A percentile compares a stretch with the other conserved stretches of the same genome.
Conservation (phyloP, 2,797 vertebrate genomes). For the Halcyon leucocephala region DNA sequence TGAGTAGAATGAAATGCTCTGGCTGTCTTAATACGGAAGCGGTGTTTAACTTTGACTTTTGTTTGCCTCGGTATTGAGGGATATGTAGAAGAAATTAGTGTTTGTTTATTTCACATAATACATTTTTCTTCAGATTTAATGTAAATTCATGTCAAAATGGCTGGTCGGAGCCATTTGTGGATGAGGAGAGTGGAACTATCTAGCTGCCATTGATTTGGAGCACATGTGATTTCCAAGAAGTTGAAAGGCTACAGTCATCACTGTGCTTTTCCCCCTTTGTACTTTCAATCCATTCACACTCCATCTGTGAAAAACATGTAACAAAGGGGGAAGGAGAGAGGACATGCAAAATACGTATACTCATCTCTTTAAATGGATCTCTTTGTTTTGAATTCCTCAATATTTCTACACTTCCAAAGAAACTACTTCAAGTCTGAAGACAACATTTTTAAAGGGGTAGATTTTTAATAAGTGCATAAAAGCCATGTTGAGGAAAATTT, state of each 20-base stretch:
- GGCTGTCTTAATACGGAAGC: neutral
- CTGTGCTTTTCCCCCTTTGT: neutral
- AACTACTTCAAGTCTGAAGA: neutral
- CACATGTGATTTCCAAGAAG: neutral
- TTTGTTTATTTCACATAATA: neutral
- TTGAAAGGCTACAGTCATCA: neutral
- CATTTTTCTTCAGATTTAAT: neutral
- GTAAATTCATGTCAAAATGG: neutral
- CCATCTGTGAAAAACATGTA: neutral
- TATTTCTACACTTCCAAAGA: neutral
- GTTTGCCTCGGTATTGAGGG: neutral
- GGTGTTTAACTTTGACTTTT: neutral
- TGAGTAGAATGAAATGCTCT: neutral
- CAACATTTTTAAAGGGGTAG: neutral
- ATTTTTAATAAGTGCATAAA: neutral
- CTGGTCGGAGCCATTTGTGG: neutral
- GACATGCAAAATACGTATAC: neutral
- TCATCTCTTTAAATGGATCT: neutral
- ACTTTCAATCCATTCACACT: neutral
- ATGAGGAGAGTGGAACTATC: neutral
- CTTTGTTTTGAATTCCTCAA: neutral
- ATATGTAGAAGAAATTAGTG: neutral
- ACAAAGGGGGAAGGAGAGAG: neutral
- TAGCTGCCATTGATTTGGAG: neutral
- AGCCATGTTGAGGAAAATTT: neutral